These are phyloP conservation scores for Eulacestoma nigropectus DNA, from an alignment of 2,113 vertebrate species.

Conservation along the genomic window DNA sequence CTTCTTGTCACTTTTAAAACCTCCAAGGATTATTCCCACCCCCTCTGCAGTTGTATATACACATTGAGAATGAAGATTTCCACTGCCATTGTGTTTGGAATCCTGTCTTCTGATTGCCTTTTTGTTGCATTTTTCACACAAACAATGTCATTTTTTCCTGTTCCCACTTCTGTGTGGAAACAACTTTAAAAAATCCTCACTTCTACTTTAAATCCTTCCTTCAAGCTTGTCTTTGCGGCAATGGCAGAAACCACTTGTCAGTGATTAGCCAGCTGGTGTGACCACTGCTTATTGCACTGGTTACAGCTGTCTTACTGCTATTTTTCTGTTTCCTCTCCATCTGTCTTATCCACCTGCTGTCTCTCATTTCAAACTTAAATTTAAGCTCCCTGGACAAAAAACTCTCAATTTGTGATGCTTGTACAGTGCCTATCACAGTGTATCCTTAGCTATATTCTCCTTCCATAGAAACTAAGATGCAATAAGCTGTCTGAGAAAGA, in stretches of 20 bases:
- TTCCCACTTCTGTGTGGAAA: not conserved
- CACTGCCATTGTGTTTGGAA: not conserved
- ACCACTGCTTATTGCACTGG: slow-evolving; percentile 31
- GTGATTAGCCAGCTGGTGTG: slow-evolving; percentile 55
- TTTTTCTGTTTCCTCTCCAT: slow-evolving; percentile 54
- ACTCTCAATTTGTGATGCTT: slow-evolving; percentile 17
- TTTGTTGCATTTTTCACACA: not conserved
- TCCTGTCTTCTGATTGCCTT: not conserved
- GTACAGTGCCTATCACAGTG: not conserved
- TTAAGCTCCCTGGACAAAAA: slow-evolving; percentile 40
- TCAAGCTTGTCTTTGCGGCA: not conserved
- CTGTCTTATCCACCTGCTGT: slow-evolving; percentile 58
- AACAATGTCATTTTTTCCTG: not conserved
- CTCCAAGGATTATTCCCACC: not conserved
- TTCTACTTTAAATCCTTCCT: slow-evolving; percentile 30
- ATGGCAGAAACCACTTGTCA: slow-evolving; percentile 20
- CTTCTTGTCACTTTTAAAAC: not conserved
- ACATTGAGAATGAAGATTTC: not conserved
- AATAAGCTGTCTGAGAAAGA: not conserved
- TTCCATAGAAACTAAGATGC: not conserved
- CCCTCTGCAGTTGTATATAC: not conserved
- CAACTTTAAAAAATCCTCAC: not conserved
- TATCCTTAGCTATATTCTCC: not conserved
- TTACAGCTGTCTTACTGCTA: slow-evolving; percentile 53
- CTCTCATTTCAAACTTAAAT: slow-evolving; percentile 43